These are phyloP conservation scores for Pteruthius melanotis DNA, from an alignment of 2,113 vertebrate species.

Conservation along the genomic window DNA sequence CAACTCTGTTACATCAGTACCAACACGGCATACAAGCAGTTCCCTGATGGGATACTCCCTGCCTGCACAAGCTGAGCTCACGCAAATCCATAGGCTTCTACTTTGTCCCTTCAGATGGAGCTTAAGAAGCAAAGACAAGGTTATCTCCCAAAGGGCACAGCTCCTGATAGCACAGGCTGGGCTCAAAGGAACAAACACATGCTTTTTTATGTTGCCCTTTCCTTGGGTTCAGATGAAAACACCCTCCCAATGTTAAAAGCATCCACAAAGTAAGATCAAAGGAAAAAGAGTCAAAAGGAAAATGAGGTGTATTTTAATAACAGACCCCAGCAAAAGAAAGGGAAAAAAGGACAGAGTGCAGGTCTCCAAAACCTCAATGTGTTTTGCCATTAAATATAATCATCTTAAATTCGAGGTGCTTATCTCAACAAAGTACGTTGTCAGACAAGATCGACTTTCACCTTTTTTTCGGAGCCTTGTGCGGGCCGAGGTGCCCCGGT, in stretches of 20 bases:
- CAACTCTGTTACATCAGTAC: accelerated
- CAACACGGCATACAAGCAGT: background rate
- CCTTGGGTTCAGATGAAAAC: background rate
- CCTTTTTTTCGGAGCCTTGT: background rate
- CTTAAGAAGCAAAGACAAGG: background rate
- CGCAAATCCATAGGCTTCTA: background rate
- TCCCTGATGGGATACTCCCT: background rate
- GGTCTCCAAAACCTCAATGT: background rate
- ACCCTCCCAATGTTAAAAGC: background rate
- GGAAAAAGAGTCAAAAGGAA: background rate
- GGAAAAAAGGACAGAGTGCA: background rate
- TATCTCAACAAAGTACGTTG: accelerated
- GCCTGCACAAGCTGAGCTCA: background rate
- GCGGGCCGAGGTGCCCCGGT: accelerated
- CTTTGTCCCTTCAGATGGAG: background rate
- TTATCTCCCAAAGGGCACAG: background rate
- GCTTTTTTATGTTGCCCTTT: background rate
- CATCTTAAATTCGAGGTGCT: background rate
- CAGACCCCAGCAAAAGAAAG: background rate
- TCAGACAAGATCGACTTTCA: background rate
- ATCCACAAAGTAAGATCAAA: background rate
- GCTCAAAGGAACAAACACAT: background rate
- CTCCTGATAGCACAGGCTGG: background rate
- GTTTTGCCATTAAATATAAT: background rate
- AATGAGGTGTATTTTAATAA: background rate